Conservation (phyloP, 2,113 vertebrate genomes). For the Carlito syrichta region DNA sequence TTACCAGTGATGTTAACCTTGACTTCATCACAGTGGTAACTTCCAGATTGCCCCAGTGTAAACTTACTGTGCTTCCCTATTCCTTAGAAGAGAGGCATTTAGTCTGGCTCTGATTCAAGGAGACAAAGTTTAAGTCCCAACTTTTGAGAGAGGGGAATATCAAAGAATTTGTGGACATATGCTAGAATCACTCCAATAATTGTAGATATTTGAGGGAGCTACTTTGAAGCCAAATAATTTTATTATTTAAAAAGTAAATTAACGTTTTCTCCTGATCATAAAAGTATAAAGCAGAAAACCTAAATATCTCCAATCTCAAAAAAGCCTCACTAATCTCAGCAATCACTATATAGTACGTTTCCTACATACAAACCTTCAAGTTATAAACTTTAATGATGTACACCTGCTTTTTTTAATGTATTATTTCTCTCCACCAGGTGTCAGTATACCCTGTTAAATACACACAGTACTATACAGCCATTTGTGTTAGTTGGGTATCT, state of each 20-base stretch:
- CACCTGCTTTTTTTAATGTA: too few relatives aligned
- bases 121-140: background rate
- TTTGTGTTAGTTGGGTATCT: too few relatives aligned
- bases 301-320: constrained; percentile 33
- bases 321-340: background rate
- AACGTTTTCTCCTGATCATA: background rate
- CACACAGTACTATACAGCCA: too few relatives aligned
- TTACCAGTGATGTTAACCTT: background rate
- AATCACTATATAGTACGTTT: background rate
- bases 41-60: too few relatives aligned
- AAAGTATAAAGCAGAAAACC: background rate
- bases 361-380: too few relatives aligned
- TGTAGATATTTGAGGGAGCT: background rate
- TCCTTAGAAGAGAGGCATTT: background rate
- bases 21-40: background rate
- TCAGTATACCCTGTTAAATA: too few relatives aligned
- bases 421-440: too few relatives aligned
- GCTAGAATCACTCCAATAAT: background rate
- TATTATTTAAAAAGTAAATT: background rate
- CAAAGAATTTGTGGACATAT: background rate
- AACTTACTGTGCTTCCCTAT: background rate
- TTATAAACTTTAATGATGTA: too few relatives aligned
- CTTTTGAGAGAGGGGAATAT: background rate
- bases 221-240: background rate
- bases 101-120: background rate